Percentiles rank a stretch among this genome's conserved stretches.
These are phyloP conservation scores for Pseudococcus viburni DNA, from an alignment of 2,888 invertebrate species.

Conservation along the genomic window DNA sequence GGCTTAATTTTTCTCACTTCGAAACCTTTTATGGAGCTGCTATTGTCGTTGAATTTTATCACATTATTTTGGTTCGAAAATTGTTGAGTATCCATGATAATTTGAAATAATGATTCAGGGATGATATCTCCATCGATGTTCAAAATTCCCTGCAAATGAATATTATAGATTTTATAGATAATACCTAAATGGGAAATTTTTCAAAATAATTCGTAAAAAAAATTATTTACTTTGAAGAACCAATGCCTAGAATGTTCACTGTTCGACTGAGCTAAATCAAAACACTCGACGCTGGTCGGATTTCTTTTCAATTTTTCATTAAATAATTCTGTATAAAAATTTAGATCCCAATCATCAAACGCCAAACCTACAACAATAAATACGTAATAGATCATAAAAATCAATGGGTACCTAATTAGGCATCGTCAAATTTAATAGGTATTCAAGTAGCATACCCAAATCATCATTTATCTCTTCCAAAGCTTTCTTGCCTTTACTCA, in stretches of 20 bases:
- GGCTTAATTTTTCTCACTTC: constrained; percentile 81
- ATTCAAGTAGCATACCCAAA: constrained; percentile 74
- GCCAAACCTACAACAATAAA: constrained; percentile 79
- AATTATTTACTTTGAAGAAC: constrained; percentile 84
- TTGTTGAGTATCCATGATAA: constrained; percentile 92
- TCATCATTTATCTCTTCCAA: constrained; percentile 85
- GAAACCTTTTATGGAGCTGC: constrained; percentile 92
- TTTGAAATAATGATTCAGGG: constrained; percentile 88
- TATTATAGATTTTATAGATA: not conserved
- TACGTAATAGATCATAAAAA: not conserved
- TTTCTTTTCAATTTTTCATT: constrained; percentile 86
- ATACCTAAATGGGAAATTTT: too few relatives aligned
- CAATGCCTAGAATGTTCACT: constrained; percentile 99
- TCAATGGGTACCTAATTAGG: too few relatives aligned
- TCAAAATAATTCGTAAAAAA: not conserved
- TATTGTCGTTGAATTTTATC: constrained; percentile 97
- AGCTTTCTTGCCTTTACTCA: constrained; percentile 82
- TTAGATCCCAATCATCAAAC: constrained; percentile 93
- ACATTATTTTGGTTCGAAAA: constrained; percentile 92
- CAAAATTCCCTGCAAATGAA: constrained; percentile 79
- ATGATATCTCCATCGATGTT: constrained; percentile 85
- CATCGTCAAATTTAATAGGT: constrained; percentile 58
- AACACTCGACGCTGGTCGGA: constrained; percentile 97
- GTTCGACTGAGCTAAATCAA: constrained; percentile 98
- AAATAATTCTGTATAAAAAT: constrained; percentile 91